Evolutionary conservation across 2,888 invertebrate genomes (phyloP), one percentile per base, ranked within the genome.

Genomic region (Dasysyrphus albostriatus): DNA sequence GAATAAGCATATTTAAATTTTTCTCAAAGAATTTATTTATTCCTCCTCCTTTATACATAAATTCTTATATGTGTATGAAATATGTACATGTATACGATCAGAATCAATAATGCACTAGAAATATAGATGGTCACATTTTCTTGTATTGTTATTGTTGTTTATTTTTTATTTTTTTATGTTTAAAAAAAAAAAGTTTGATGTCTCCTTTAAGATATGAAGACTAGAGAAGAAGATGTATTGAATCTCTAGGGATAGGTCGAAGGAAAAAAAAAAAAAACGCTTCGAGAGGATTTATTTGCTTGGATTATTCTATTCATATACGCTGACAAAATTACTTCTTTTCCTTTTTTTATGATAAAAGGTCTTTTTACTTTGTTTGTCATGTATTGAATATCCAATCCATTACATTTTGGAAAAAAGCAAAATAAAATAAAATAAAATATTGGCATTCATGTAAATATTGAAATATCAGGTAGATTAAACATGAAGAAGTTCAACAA

Each of bases 401-500:
- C 67, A 67, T 67, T 49, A 34, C 16, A 49, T 49, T 65, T 47
- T 9, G 14, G 37, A 49, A 69, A 69, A 34, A 24, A n/a, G n/a
- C n/a, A n/a, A 65, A 63, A 47, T 16, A 5, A 24, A 65, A 63
- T 32, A 32, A 5, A 65, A 65, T 1, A 32, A 32, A 37, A 24
- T 69, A 51, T 51, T 51, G 51, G 37, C 51, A 69, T 69, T 69
- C 24, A 69, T 69, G 69, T 42, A 54, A 69, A 69, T 69, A 69
- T 69, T 69, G 8, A 69, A 69, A 69, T 51, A 69, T 67, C 49
- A 69, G 69, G 54, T 69, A 69, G 54, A 69, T 69, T 69, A 69
- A 54, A 39, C 69, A 54, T 54, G 10, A 54, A 69, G 29, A 69
- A n/a, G 7, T 14, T 54, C 29, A 29, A 24, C 10, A 54, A 39